A percentile compares a stretch with the other conserved stretches of the same genome.
Conservation (phyloP, 2,888 invertebrate species). For the Iphiclides podalirius region DNA sequence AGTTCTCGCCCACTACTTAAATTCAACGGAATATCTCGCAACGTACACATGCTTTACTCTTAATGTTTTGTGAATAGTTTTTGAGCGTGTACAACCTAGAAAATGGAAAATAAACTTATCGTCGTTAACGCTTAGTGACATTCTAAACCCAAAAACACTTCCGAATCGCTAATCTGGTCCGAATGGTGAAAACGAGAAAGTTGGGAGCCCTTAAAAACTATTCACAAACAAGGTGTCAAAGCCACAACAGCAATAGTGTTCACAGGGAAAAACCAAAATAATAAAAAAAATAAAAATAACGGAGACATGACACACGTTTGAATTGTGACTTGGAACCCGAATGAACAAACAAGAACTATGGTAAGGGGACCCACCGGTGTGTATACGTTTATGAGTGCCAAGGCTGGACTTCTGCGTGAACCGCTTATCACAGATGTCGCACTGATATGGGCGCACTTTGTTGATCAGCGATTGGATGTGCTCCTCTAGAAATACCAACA, state of each 20-base stretch:
- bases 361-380: conserved; percentile 83
- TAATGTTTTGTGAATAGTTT: conserved; percentile 79
- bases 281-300: conserved; percentile 30
- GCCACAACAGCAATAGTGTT: conserved; percentile 60
- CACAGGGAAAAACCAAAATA: no score
- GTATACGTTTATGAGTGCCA: conserved; percentile 90
- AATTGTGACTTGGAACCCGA: conserved; percentile 74
- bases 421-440: conserved; percentile 88
- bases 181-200: conserved; percentile 32
- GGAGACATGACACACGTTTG: conserved; percentile 30
- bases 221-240: conserved; percentile 77
- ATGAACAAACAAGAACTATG: conserved; percentile 63
- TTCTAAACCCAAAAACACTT: conserved; percentile 48
- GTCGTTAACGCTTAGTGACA: no score
- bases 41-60: conserved; percentile 77
- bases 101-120: no score
- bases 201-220: conserved; percentile 77
- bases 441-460: conserved; percentile 83
- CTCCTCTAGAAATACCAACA: conserved; percentile 81
- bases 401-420: conserved; percentile 92
- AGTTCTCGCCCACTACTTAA: conserved; percentile 55
- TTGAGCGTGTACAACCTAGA: conserved; percentile 73
- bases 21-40: conserved; percentile 64
- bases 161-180: conserved; percentile 52
- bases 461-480: conserved; percentile 82